Conservation (phyloP, 2,888 invertebrate species). For the Patella depressa region DNA sequence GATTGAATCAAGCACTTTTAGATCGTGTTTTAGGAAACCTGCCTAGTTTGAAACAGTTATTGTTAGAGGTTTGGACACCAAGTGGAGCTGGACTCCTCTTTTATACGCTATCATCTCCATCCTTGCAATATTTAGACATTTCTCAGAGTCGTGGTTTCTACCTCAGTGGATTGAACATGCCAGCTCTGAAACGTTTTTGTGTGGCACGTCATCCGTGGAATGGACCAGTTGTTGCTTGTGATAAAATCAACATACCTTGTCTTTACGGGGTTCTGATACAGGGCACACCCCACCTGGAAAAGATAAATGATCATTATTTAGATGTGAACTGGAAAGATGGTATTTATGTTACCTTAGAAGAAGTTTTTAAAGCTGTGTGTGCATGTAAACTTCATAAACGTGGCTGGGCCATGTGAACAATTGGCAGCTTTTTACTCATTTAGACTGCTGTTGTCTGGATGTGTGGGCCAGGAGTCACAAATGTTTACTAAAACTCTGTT, state of each 20-base stretch:
- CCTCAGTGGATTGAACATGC: conserved; percentile 55
- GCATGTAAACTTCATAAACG: conserved; percentile 61
- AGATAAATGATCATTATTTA: conserved; percentile 63
- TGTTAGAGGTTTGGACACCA: conserved; percentile 69
- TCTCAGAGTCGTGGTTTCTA: conserved; percentile 69
- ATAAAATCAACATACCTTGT: conserved; percentile 60
- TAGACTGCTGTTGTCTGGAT: too few species aligned
- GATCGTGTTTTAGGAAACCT: conserved; percentile 51
- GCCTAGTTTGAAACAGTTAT: conserved; percentile 53
- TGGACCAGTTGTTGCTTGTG: conserved; percentile 56
- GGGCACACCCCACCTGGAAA: conserved; percentile 61
- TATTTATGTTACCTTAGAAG: conserved; percentile 54
- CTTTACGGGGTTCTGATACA: conserved; percentile 57
- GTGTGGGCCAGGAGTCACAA: too few species aligned
- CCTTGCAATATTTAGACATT: conserved; percentile 65
- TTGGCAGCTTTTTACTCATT: too few species aligned
- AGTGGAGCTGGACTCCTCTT: conserved; percentile 59
- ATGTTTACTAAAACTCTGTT: too few species aligned
- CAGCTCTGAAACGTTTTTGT: conserved; percentile 56
- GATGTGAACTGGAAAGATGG: conserved; percentile 51
- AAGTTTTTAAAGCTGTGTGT: conserved; percentile 61
- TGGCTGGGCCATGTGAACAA: conserved; percentile 53
- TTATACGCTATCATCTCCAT: conserved; percentile 55
- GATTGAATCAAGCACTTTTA: conserved; percentile 55
- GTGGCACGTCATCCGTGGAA: conserved; percentile 65